Percentiles rank a stretch among this genome's conserved stretches.
phyloP scores from a whole-genome alignment of 2,113 vertebrate species.

The Thalassarche chlororhynchos region DNA sequence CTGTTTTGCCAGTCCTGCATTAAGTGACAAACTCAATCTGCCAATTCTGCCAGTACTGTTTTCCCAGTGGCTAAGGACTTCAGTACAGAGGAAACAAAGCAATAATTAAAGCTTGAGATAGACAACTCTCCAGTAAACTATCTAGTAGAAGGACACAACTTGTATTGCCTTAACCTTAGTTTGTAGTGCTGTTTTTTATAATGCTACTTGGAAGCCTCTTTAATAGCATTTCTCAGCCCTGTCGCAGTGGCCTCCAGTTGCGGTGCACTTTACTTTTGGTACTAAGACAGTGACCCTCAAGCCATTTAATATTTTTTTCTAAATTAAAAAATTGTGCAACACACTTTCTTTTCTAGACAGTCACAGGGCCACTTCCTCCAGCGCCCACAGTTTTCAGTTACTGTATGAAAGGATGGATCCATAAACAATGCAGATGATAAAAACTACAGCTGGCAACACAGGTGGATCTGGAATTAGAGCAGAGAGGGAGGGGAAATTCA shows the following conservation, averaged over 20 bases:
- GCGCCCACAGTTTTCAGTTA: neutral
- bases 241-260: conserved; percentile 9
- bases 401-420: neutral
- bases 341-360: neutral
- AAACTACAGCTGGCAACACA: neutral
- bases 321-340: neutral
- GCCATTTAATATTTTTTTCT: neutral
- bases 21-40: conserved; percentile 23
- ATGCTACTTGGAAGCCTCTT: neutral
- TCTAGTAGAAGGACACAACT: neutral
- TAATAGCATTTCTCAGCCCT: conserved; percentile 14
- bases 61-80: conserved; percentile 31
- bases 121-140: neutral
- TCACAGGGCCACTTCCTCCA: neutral
- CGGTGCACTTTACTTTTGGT: conserved; percentile 79
- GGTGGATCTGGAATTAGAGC: neutral
- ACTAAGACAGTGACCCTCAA: conserved; percentile 62
- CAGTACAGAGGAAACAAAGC: conserved; percentile 65
- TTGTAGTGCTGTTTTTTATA: conserved; percentile 6
- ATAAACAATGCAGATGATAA: neutral
- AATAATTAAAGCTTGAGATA: conserved; percentile 59
- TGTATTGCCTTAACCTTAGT: conserved; percentile 53
- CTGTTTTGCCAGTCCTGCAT: neutral
- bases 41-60: conserved; percentile 58
- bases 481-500: neutral